Evolutionary conservation across 2,797 vertebrate genomes (phyloP), one percentile per base, ranked within the genome.

Genomic region (Tachyglossus aculeatus): DNA sequence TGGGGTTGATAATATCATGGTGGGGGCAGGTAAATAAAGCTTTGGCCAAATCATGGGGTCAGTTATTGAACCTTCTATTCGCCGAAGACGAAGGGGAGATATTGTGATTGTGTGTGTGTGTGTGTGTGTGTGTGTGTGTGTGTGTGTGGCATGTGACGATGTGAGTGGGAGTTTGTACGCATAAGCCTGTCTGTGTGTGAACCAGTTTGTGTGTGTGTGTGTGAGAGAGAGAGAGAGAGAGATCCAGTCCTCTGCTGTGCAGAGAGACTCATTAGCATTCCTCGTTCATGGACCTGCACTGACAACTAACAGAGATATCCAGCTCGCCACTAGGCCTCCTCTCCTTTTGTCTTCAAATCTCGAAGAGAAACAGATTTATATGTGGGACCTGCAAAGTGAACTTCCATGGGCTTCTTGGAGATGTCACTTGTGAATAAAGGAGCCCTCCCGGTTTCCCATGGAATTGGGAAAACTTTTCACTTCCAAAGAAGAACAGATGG

Each of bases 241-340:
- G 77, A 74, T 72, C 61, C 72, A 18, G 68, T 76, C 66, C 84
- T 77, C 73, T 81, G 66, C 58, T 78, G 63, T 67, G 37, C 83
- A 75, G 81, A 80, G 85, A 89, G 81, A 86, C 90, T 95, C 93
- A 96, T 97, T 96, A 96, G 94, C 95, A 96, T 96, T 96, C 95
- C 91, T 92, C 90, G 92, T 93, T 93, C 93, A 93, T 91, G 95
- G 92, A 95, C 95, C 93, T 92, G 89, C 88, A 85, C 93, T 97
- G 96, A 95, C 95, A 96, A 95, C 93, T 96, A 96, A 96, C 96
- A 97, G 96, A 97, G 95, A 96, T 95, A 95, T 95, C 95, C 94
- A 95, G 91, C 92, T 94, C 94, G 91, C 93, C 93, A 92, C 91
- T 88, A 89, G 93, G 92, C 93, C 84, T 90, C 86, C 85, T 85